These are phyloP conservation scores for Poecilus cupreus DNA, from an alignment of 2,888 invertebrate species.

Conservation along the genomic window DNA sequence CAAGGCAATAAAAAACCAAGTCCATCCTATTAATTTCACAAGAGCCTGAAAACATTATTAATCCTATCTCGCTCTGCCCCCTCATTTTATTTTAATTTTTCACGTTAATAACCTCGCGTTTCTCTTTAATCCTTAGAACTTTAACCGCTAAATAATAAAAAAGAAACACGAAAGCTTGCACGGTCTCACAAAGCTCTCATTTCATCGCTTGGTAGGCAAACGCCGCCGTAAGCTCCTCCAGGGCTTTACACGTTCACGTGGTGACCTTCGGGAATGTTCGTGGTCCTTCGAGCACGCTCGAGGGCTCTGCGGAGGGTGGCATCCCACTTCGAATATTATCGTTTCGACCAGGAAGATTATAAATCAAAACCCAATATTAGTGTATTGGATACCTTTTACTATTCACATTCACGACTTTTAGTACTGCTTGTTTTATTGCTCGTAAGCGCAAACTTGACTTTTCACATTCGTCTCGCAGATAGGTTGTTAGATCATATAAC, in stretches of 20 bases:
- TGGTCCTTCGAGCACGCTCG: too few relatives aligned
- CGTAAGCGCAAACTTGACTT: too few relatives aligned
- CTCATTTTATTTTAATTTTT: constrained; percentile 22
- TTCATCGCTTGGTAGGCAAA: constrained; percentile 5
- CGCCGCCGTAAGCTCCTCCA: neutral
- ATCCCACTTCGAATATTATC: too few relatives aligned
- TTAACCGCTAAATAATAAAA: constrained; percentile 13
- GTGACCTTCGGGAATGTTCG: too few relatives aligned
- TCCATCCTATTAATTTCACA: neutral
- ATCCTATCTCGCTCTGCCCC: neutral
- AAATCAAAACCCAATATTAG: too few relatives aligned
- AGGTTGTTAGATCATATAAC: too few relatives aligned
- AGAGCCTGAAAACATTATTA: neutral
- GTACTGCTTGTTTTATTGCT: too few relatives aligned
- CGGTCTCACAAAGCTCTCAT: neutral
- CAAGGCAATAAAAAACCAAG: neutral
- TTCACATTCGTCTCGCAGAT: too few relatives aligned
- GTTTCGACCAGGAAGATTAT: too few relatives aligned
- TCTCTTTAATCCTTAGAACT: constrained; percentile 17
- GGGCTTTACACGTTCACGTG: neutral
- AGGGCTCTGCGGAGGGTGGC: too few relatives aligned
- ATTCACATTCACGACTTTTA: too few relatives aligned
- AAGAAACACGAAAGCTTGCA: neutral
- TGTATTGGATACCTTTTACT: too few relatives aligned
- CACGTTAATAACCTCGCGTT: constrained; percentile 8